A percentile compares a stretch with the other conserved stretches of the same genome.
These are phyloP conservation scores for Notiomystis cincta DNA, from an alignment of 2,113 vertebrate species.

Conservation along the genomic window DNA sequence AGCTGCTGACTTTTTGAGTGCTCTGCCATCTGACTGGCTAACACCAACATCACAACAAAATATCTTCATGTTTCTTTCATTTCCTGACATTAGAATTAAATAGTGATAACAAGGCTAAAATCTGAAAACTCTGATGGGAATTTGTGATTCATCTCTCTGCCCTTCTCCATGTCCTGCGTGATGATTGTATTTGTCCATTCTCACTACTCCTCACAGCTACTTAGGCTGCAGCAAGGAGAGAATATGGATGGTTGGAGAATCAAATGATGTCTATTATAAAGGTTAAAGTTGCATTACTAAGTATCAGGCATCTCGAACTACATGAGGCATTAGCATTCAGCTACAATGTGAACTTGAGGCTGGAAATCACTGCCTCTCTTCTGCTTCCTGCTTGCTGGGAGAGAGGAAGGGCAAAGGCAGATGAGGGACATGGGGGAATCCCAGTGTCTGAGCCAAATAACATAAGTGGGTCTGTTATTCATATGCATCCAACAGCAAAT, in stretches of 20 bases:
- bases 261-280: slow-evolving; percentile 26
- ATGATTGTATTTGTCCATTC: not conserved
- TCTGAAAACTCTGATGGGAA: not conserved
- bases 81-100: not conserved
- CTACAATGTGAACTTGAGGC: not conserved
- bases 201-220: not conserved
- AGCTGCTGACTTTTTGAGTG: not conserved
- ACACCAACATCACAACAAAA: not conserved
- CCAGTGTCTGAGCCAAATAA: not conserved
- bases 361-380: not conserved
- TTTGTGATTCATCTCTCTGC: slow-evolving; percentile 24
- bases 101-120: not conserved
- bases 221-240: slow-evolving; percentile 8
- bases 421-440: not conserved
- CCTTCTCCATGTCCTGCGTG: not conserved
- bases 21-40: not conserved
- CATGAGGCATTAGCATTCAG: not conserved
- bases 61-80: not conserved
- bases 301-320: not conserved
- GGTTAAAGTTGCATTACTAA: slow-evolving; percentile 45
- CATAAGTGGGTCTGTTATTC: not conserved
- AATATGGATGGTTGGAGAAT: slow-evolving; percentile 8
- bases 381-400: not conserved
- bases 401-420: not conserved
- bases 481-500: not conserved